Evolutionary conservation across 2,113 vertebrate species (phyloP).

Genomic region (Elephantulus edwardii): DNA sequence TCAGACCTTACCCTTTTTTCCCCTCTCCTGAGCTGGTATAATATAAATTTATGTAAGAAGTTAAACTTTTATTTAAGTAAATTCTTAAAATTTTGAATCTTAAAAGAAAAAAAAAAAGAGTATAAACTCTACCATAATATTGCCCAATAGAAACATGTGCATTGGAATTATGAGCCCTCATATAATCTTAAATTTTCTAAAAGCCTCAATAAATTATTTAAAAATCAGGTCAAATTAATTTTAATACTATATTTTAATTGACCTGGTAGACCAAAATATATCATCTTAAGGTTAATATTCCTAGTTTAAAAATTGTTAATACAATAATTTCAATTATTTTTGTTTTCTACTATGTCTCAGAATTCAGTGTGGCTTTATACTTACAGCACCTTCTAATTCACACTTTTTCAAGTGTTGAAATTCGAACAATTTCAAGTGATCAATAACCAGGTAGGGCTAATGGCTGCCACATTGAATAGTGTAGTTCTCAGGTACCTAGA

Average conservation of each 20-base stretch:
- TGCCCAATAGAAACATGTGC: background rate
- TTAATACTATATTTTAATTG: conserved; percentile 6
- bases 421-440: background rate
- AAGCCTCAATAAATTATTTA: background rate
- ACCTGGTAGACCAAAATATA: background rate
- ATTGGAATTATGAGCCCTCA: background rate
- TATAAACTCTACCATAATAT: background rate
- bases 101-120: background rate
- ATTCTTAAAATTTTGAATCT: background rate
- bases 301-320: background rate
- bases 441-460: background rate
- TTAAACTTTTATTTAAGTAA: background rate
- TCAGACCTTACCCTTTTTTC: background rate
- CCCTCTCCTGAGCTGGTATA: background rate
- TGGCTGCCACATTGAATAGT: background rate
- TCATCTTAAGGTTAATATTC: conserved; percentile 2
- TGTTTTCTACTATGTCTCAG: background rate
- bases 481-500: background rate
- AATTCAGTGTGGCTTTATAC: background rate
- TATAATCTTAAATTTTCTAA: background rate
- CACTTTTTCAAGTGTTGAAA: no score
- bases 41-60: background rate
- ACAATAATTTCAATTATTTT: background rate
- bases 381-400: no score
- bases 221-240: background rate